Percentiles rank a stretch among this genome's conserved stretches.
These are phyloP conservation scores for Corbicula japonica DNA, from an alignment of 2,888 invertebrate species.

Conservation along the genomic window DNA sequence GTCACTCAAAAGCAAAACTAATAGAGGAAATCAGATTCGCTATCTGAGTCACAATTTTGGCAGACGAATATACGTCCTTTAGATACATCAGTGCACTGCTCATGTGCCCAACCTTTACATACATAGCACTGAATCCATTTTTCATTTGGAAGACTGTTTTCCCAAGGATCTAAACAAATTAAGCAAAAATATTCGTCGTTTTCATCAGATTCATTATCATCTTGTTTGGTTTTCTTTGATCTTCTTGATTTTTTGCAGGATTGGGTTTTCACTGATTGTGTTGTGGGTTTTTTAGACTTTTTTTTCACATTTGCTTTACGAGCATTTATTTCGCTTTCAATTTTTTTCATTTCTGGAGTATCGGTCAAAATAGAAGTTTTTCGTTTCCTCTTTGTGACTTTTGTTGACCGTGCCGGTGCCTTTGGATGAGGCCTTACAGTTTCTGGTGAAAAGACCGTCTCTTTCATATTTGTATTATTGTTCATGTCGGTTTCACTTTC, in stretches of 20 bases:
- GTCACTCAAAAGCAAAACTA: too few relatives aligned
- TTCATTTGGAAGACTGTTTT: slow-evolving; percentile 1
- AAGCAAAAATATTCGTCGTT: slow-evolving; percentile 1
- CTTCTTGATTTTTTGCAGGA: too few relatives aligned
- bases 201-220: not conserved
- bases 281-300: not conserved
- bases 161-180: not conserved
- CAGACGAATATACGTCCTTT: not conserved
- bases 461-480: too few relatives aligned
- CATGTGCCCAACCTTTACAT: slow-evolving; percentile 5
- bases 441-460: slow-evolving; percentile 13
- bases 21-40: too few relatives aligned
- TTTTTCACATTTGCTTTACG: not conserved
- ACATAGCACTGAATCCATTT: slow-evolving; percentile 3
- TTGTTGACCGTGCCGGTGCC: slow-evolving; percentile 1
- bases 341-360: slow-evolving; percentile 1
- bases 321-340: not conserved
- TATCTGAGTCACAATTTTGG: slow-evolving; percentile 6
- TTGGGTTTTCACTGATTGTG: not conserved
- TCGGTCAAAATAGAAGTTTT: slow-evolving; percentile 10
- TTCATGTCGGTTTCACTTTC: not conserved
- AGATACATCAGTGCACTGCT: slow-evolving; percentile 2
- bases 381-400: not conserved
- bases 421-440: slow-evolving; percentile 19
- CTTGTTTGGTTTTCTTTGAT: not conserved